Base-by-base conservation (phyloP, 2,797 vertebrate genomes). In the Pseudotriccus pelzelni region DNA sequence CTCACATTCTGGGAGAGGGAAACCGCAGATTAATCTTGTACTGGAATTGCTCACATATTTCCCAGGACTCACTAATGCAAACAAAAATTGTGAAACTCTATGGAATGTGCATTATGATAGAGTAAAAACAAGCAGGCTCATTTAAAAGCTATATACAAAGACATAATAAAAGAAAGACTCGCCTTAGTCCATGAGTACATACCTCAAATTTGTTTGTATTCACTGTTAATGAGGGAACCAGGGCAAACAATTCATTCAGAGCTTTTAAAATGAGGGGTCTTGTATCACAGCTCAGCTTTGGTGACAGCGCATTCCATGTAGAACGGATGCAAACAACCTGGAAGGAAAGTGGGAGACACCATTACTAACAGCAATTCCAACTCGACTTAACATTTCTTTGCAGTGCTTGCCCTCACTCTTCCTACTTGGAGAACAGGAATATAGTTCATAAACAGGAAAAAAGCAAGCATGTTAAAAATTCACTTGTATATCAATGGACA, bases 261-360 rank as follows among this genome's bases (percentile, higher is more conserved):
- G 97, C 98, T 97, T 98, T 98, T 87, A 99, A 90, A 96, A 99
- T 98, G 50, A 98, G 97, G 3, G 99, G 98, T 84, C 99, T 98
- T 7, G 96, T 97, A 91, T 99, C 99, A 63, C 98, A 98, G 64
- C 97, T 98, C 92, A 99, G 97, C 89, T 98, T 98, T 12, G 98
- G 98, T 18, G 98, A 98, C 9, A 99, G 98, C 17, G 98, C 98
- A 84, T 96, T 98, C 99, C 99, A 99, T 0, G 98, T 98, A 11
- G 99, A 99, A 53, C 98, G 97, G 21, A 99, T 98, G 58, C 99
- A 99, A 94, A 99, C 99, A 7, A 99, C 99, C 99, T 99, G 92
- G 6, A 85, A 81, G 81, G 43, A 44, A 69, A 89, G 85, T 30
- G 5, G 52, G 24, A 86, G 32, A n/a, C 39, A 63, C 14, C 44